These are phyloP conservation scores for Eurystomus gularis DNA, from an alignment of 2,113 vertebrate species.

Conservation along the genomic window DNA sequence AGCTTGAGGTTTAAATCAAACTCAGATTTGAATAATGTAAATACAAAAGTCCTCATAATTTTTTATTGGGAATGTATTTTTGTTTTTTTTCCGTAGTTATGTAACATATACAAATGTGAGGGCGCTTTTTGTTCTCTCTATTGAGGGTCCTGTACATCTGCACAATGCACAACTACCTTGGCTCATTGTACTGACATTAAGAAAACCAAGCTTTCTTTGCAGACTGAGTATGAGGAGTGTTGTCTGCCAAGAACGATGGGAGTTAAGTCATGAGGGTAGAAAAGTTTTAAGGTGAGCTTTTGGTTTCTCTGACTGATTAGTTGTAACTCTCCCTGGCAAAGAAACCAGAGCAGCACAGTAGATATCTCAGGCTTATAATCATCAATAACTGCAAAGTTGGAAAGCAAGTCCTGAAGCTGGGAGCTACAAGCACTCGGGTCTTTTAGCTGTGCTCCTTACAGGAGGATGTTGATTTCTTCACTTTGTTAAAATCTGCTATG, in stretches of 20 bases:
- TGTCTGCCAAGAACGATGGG: not conserved
- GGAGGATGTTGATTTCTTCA: not conserved
- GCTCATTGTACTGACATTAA: not conserved
- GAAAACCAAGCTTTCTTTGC: not conserved
- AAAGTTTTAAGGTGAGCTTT: not conserved
- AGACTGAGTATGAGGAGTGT: not conserved
- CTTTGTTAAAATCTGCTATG: not conserved
- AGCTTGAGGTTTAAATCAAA: not conserved
- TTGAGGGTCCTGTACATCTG: not conserved
- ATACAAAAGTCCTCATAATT: constrained; percentile 12
- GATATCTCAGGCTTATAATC: not conserved
- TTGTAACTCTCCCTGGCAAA: not conserved
- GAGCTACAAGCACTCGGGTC: not conserved
- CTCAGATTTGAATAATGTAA: not conserved
- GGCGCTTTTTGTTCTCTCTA: not conserved
- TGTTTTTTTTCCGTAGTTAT: not conserved
- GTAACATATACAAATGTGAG: not conserved
- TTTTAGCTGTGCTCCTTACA: not conserved
- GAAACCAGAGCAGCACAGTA: not conserved
- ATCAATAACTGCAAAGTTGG: not conserved
- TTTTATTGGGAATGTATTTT: not conserved
- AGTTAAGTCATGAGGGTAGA: not conserved
- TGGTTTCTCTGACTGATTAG: not conserved
- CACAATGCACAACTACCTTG: not conserved
- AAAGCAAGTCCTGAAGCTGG: not conserved